Evolutionary conservation across 1,140 invertebrate species (phyloP).

Genomic region (Orussus abietinus): DNA sequence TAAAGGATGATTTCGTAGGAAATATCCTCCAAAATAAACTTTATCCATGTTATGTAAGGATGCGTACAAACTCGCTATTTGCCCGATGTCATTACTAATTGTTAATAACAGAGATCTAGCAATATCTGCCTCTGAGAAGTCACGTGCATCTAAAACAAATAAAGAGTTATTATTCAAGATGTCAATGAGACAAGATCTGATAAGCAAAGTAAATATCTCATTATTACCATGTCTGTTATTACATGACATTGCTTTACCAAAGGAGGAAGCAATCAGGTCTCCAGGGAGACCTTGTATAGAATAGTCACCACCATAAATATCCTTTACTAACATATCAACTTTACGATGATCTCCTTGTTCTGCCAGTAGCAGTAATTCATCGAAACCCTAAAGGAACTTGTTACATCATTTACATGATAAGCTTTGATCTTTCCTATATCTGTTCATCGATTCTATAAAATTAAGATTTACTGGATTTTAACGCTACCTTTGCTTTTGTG

Average conservation of each 20-base stretch:
- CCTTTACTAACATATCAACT: slow-evolving; percentile 72
- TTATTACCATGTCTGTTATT: slow-evolving; percentile 35
- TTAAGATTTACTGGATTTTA: too few species aligned
- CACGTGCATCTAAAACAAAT: slow-evolving; percentile 23
- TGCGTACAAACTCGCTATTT: slow-evolving; percentile 70
- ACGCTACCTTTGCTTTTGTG: slow-evolving; percentile 63
- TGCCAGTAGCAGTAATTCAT: slow-evolving; percentile 68
- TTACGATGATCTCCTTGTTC: slow-evolving; percentile 70
- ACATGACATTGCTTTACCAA: slow-evolving; percentile 64
- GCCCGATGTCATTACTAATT: slow-evolving; percentile 77
- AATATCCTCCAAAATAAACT: slow-evolving; percentile 76
- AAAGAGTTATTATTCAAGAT: slow-evolving; percentile 1
- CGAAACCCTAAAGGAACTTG: slow-evolving; percentile 58
- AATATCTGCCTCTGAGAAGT: slow-evolving; percentile 62
- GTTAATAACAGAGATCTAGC: slow-evolving; percentile 69
- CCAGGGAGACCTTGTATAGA: slow-evolving; percentile 59
- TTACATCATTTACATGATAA: slow-evolving; percentile 9
- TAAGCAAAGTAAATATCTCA: not conserved
- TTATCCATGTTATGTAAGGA: slow-evolving; percentile 62
- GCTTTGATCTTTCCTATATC: slow-evolving; percentile 5
- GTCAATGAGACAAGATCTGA: not conserved
- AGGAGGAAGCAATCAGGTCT: slow-evolving; percentile 74
- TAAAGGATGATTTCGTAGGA: slow-evolving; percentile 70
- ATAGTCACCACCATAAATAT: slow-evolving; percentile 72
- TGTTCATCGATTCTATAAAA: slow-evolving; percentile 8